Conservation (phyloP, 2,888 invertebrate species). For the Stenodera caucasica region DNA sequence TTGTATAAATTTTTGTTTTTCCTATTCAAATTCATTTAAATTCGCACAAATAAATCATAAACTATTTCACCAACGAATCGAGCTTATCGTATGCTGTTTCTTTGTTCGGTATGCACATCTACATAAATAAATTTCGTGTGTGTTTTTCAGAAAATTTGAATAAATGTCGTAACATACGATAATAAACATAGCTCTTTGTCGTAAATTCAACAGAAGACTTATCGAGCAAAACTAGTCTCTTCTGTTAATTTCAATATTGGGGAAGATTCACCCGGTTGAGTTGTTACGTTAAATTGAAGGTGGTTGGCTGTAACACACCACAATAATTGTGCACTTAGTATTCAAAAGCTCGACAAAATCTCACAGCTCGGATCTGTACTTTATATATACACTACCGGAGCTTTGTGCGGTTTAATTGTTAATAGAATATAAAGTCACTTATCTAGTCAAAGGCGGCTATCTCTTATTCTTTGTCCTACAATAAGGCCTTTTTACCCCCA, state of each 20-base stretch:
- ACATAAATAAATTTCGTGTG: background rate
- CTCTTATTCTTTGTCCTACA: conserved; percentile 11
- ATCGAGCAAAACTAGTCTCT: no score
- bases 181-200: no score
- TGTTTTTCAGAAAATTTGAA: conserved; percentile 14
- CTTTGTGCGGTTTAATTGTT: conserved; percentile 34
- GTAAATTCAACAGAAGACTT: no score
- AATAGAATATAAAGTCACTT: conserved; percentile 39
- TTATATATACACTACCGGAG: conserved; percentile 29
- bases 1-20: background rate
- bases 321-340: conserved; percentile 36
- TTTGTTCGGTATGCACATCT: background rate
- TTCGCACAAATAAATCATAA: conserved; percentile 20
- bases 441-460: conserved; percentile 25
- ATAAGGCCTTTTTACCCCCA: background rate
- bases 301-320: conserved; percentile 20
- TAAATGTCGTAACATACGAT: no score
- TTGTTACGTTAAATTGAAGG: no score
- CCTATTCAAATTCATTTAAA: background rate
- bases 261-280: no score
- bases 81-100: conserved; percentile 17
- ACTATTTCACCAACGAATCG: conserved; percentile 15
- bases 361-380: conserved; percentile 29
- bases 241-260: no score
- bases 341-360: conserved; percentile 38